Conservation (phyloP, 2,113 vertebrate species). For the Heterocephalus glaber region DNA sequence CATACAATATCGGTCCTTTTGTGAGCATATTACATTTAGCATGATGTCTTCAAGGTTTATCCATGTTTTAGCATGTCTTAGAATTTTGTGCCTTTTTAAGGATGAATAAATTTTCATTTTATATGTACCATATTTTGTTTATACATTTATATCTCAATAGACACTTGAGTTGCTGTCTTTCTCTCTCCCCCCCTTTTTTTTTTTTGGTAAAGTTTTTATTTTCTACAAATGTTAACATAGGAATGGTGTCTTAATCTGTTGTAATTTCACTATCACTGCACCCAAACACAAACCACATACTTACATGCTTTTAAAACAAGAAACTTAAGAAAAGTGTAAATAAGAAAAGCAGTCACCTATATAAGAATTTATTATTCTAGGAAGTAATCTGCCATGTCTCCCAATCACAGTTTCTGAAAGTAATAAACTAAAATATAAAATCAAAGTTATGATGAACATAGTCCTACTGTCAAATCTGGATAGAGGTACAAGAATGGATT, state of each 20-base stretch:
- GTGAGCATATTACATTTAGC: background rate
- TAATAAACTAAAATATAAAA: constrained; percentile 20
- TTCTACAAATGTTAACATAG: background rate
- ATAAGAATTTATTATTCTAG: constrained; percentile 19
- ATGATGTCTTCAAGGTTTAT: background rate
- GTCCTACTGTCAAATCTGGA: background rate
- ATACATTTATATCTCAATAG: background rate
- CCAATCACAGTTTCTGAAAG: constrained; percentile 1
- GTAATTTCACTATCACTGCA: background rate
- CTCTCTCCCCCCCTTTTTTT: background rate
- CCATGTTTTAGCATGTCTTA: background rate
- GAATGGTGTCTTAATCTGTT: background rate
- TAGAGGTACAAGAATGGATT: background rate
- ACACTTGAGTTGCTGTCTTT: background rate
- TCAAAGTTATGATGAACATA: background rate
- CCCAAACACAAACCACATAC: background rate
- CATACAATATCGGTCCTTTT: background rate
- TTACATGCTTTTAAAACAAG: background rate
- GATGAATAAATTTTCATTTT: background rate
- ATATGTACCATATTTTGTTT: background rate
- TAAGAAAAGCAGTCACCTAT: background rate
- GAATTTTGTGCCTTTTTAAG: background rate
- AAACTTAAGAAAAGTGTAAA: constrained; percentile 3
- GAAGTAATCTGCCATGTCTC: background rate
- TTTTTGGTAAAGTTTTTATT: background rate